phyloP scores from a whole-genome alignment of 1,140 invertebrate species.

The Lethrus apterus region DNA sequence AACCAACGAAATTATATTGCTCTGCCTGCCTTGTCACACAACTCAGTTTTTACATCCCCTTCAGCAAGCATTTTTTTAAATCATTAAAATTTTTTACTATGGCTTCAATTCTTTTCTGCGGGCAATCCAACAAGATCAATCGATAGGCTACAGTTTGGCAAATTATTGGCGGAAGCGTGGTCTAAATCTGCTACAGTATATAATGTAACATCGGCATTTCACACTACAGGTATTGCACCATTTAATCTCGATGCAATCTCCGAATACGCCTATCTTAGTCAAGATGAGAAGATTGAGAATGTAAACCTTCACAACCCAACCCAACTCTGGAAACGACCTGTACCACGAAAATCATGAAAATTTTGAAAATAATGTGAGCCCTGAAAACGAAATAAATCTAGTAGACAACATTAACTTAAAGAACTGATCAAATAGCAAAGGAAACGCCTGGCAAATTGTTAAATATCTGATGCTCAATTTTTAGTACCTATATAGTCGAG shows the following conservation, averaged over 20 bases:
- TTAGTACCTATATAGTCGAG: neutral
- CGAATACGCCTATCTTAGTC: slow-evolving; percentile 8
- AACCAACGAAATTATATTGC: neutral
- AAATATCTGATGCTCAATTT: neutral
- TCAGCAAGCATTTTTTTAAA: too few relatives aligned
- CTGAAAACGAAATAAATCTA: too few relatives aligned
- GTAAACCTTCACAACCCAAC: too few relatives aligned
- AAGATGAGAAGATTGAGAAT: neutral
- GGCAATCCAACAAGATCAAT: slow-evolving; percentile 12
- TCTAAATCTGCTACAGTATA: slow-evolving; percentile 1
- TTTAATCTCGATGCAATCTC: slow-evolving; percentile 6
- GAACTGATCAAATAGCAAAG: too few relatives aligned
- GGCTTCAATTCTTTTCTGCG: too few relatives aligned
- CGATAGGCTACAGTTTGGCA: too few relatives aligned
- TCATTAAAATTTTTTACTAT: too few relatives aligned
- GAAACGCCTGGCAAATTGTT: slow-evolving; percentile 7
- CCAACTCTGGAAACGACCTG: too few relatives aligned
- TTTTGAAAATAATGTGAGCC: too few relatives aligned
- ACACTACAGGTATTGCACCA: slow-evolving; percentile 8
- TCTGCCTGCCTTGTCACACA: neutral
- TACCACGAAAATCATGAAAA: too few relatives aligned
- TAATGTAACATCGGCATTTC: slow-evolving; percentile 6
- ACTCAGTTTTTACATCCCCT: too few relatives aligned
- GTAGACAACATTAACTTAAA: too few relatives aligned
- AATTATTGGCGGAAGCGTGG: slow-evolving; percentile 8